phyloP scores from a whole-genome alignment of 2,113 vertebrate genomes.

The Anolis sagrei region DNA sequence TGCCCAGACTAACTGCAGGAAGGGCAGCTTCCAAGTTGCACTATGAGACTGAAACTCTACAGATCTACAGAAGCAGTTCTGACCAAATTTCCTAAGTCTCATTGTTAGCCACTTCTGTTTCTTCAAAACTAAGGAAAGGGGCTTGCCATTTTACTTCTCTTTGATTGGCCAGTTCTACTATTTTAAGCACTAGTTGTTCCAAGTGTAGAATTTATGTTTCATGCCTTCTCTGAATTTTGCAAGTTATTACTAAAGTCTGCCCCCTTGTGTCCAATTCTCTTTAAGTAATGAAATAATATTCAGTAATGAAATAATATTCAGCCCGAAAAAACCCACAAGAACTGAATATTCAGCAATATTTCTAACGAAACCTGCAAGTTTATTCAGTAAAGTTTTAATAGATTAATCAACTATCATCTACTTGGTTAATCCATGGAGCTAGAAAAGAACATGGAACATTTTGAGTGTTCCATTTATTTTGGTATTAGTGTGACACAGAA shows the following conservation, averaged over 20 bases:
- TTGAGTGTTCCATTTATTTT: too few species aligned
- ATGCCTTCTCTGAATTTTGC: background rate
- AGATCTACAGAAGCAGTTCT: background rate
- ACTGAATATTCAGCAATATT: background rate
- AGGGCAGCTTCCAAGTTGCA: background rate
- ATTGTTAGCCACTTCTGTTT: background rate
- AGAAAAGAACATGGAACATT: background rate
- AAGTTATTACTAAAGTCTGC: background rate
- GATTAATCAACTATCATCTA: background rate
- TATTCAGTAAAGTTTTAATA: background rate
- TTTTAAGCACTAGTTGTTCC: background rate
- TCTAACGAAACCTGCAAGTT: background rate
- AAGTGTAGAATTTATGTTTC: background rate
- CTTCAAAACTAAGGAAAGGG: background rate
- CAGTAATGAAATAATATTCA: too few species aligned
- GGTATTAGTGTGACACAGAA: too few species aligned
- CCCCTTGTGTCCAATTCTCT: background rate
- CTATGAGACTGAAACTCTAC: background rate
- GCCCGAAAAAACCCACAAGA: too few species aligned
- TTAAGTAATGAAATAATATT: background rate
- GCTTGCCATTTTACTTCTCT: background rate
- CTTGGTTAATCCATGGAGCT: background rate
- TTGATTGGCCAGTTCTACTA: constrained; percentile 16
- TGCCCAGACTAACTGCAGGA: background rate
- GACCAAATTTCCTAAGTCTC: background rate